Conservation (phyloP, 2,797 vertebrate species). For the Cheirogaleus major region DNA sequence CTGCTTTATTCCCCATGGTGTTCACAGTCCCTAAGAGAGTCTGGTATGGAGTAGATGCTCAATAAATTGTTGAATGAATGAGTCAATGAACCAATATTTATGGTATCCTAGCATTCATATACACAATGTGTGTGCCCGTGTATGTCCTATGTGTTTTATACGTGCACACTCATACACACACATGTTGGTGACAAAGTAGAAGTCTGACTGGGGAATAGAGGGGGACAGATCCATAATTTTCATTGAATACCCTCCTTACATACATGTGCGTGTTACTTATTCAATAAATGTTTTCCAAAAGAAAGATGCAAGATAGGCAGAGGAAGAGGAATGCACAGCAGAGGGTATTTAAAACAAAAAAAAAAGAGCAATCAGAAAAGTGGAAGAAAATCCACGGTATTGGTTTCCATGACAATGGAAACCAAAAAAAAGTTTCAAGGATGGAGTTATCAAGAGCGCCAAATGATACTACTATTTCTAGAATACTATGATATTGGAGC, state of each 20-base stretch:
- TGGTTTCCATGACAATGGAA: not conserved
- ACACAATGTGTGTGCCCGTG: not conserved
- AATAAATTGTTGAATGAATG: not conserved
- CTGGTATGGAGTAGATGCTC: not conserved
- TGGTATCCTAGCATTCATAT: not conserved
- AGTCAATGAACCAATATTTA: not conserved
- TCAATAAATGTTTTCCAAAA: conserved; percentile 10
- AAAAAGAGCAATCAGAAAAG: conserved; percentile 29
- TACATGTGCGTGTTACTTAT: not conserved
- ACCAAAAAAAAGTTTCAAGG: not conserved
- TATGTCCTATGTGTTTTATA: not conserved
- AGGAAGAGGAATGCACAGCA: not conserved
- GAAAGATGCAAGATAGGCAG: conserved; percentile 6
- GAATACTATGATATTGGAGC: not conserved
- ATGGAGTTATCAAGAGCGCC: not conserved
- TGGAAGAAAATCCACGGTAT: not conserved
- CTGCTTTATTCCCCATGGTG: not conserved
- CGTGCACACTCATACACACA: not conserved
- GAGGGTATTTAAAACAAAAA: too few species aligned
- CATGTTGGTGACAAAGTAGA: not conserved
- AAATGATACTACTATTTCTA: not conserved
- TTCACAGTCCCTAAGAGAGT: not conserved
- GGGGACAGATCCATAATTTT: not conserved
- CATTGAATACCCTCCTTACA: not conserved
- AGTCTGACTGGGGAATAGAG: not conserved